Conservation (phyloP, 1,140 invertebrate genomes). For the Phocides pigmalion region DNA sequence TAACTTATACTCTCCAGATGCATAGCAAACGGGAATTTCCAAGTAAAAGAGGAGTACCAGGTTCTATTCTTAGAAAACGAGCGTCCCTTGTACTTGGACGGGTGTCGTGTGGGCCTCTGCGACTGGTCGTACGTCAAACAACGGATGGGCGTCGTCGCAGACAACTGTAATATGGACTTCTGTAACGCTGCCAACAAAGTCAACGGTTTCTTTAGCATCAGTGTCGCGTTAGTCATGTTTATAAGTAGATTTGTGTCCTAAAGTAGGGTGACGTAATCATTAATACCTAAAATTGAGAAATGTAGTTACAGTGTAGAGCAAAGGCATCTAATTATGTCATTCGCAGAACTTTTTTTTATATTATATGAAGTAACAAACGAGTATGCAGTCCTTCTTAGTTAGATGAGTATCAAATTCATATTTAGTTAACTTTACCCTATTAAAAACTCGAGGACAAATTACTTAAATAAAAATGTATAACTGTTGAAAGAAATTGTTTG, state of each 20-base stretch:
- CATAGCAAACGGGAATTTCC: constrained; percentile 70
- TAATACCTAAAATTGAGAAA: no score
- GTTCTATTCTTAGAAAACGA: constrained; percentile 87
- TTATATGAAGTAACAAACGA: no score
- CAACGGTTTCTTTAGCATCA: constrained; percentile 38
- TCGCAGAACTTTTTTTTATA: no score
- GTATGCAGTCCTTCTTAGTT: no score
- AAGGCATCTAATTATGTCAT: no score
- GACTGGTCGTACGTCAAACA: constrained; percentile 81
- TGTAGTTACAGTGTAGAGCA: no score
- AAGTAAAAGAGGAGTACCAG: constrained; percentile 82
- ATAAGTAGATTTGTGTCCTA: constrained; percentile 29
- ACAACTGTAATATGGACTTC: constrained; percentile 70
- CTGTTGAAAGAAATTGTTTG: no score
- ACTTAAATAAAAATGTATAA: no score
- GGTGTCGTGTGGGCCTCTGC: constrained; percentile 86
- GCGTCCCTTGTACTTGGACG: constrained; percentile 84
- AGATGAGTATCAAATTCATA: no score
- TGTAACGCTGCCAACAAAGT: constrained; percentile 61
- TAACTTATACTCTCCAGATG: constrained; percentile 74
- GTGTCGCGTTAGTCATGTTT: constrained; percentile 37
- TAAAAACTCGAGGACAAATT: no score
- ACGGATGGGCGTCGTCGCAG: constrained; percentile 55
- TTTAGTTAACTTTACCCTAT: no score
- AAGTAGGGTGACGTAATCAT: no score